Evolutionary conservation across 2,888 invertebrate species (phyloP).

Genomic region (Melikaiella ostensackeni): DNA sequence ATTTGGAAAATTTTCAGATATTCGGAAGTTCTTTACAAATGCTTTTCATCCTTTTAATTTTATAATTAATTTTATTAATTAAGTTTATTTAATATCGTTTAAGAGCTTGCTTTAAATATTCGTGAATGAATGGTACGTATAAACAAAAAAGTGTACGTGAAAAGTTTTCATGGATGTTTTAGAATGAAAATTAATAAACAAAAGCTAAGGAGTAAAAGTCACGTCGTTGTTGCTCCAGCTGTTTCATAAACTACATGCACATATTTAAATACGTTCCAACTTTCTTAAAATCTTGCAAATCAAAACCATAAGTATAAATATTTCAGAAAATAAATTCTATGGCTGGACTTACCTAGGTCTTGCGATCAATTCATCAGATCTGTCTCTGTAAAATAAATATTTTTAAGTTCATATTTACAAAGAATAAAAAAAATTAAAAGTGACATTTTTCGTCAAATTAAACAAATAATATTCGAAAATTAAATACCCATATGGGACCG

Average conservation of each 20-base stretch:
- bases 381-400: slow-evolving; percentile 32
- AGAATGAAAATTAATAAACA: not conserved
- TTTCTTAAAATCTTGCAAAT: not conserved
- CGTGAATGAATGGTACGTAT: not conserved
- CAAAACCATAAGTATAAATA: not conserved
- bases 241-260: slow-evolving; percentile 6
- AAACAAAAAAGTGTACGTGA: slow-evolving; percentile 4
- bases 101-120: not conserved
- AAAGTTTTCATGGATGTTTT: slow-evolving; percentile 9
- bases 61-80: not conserved
- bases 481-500: slow-evolving; percentile 29
- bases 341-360: slow-evolving; percentile 2
- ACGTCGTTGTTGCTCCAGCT: not conserved
- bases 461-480: not conserved
- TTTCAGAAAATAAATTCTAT: not conserved
- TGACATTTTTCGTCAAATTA: not conserved
- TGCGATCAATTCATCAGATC: slow-evolving; percentile 12
- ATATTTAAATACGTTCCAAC: slow-evolving; percentile 16
- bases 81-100: not conserved
- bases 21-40: not conserved
- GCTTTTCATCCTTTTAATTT: not conserved
- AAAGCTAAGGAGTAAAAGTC: not conserved
- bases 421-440: not conserved
- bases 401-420: not conserved
- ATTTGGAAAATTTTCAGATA: slow-evolving; percentile 28